These are phyloP conservation scores for Poecilia velifera DNA, from an alignment of 2,797 vertebrate genomes.

Conservation along the genomic window DNA sequence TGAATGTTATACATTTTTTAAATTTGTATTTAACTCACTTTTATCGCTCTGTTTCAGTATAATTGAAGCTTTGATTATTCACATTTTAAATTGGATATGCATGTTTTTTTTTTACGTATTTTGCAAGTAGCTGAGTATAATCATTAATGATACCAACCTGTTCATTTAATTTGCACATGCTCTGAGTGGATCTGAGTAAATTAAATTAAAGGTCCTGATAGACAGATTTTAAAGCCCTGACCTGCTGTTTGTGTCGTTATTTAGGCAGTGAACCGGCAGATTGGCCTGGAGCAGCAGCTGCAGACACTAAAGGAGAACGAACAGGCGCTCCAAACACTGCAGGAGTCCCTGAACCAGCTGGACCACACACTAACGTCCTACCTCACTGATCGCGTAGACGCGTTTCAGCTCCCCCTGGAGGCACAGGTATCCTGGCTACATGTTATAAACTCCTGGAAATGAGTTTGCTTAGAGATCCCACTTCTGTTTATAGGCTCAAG, in stretches of 20 bases:
- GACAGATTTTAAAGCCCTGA: slow-evolving; percentile 14
- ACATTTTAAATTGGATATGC: not conserved
- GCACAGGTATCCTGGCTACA: slow-evolving; percentile 86
- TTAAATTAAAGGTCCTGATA: not conserved
- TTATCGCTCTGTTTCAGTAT: not conserved
- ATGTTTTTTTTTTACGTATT: not conserved
- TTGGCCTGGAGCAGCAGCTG: slow-evolving; percentile 90
- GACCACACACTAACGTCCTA: slow-evolving; percentile 94
- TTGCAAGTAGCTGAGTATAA: not conserved
- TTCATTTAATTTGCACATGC: not conserved
- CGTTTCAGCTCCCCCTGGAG: slow-evolving; percentile 93
- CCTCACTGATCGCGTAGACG: slow-evolving; percentile 93
- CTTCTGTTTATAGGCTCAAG: not conserved
- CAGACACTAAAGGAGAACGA: slow-evolving; percentile 87
- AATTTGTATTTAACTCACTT: not conserved
- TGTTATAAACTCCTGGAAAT: not conserved
- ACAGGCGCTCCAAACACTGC: slow-evolving; percentile 86
- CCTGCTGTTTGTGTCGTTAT: slow-evolving; percentile 3
- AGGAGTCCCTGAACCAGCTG: slow-evolving; percentile 89
- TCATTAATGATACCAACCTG: not conserved
- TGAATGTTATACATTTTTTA: not conserved
- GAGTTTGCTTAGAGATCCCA: not conserved
- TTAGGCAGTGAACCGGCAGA: slow-evolving; percentile 90
- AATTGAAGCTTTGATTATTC: not conserved
- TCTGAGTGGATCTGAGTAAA: not conserved